These are phyloP conservation scores for Drosophila guanche DNA, from an alignment of 1,140 invertebrate genomes.

Conservation along the genomic window DNA sequence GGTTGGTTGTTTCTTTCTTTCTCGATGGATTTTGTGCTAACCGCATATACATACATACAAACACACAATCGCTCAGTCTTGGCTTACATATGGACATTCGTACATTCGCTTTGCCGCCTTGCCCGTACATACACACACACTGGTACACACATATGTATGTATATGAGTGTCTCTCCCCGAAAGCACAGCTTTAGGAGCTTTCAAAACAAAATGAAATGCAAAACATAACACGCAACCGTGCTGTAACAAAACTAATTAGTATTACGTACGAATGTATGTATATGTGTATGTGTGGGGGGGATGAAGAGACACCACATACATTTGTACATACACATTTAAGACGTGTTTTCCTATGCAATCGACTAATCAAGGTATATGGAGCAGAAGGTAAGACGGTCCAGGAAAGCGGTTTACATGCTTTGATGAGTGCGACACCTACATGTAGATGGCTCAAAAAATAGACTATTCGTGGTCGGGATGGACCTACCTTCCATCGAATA, in stretches of 20 bases:
- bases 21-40: constrained; percentile 55
- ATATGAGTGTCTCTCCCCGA: constrained; percentile 41
- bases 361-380: not conserved
- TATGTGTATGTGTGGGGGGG: constrained; percentile 6
- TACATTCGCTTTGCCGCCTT: constrained; percentile 10
- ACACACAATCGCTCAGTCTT: constrained; percentile 24
- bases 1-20: constrained; percentile 40
- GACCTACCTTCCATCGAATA: too few relatives aligned
- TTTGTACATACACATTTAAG: constrained; percentile 34
- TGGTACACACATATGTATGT: constrained; percentile 8
- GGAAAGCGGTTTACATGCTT: constrained; percentile 4
- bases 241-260: constrained; percentile 79
- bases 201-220: constrained; percentile 78
- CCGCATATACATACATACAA: constrained; percentile 40
- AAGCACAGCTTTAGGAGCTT: constrained; percentile 78
- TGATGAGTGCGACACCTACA: constrained; percentile 13
- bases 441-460: not conserved
- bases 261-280: constrained; percentile 61
- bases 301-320: constrained; percentile 14
- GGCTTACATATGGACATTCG: constrained; percentile 24
- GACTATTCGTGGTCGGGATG: too few relatives aligned
- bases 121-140: constrained; percentile 12
- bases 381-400: too few relatives aligned
- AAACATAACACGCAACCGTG: constrained; percentile 77
- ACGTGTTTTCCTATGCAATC: constrained; percentile 63